Evolutionary conservation across 92 coral and sea anemone genomes (phyloP), one percentile per base, ranked within the genome.

Genomic region (Pocillopora meandrina): DNA sequence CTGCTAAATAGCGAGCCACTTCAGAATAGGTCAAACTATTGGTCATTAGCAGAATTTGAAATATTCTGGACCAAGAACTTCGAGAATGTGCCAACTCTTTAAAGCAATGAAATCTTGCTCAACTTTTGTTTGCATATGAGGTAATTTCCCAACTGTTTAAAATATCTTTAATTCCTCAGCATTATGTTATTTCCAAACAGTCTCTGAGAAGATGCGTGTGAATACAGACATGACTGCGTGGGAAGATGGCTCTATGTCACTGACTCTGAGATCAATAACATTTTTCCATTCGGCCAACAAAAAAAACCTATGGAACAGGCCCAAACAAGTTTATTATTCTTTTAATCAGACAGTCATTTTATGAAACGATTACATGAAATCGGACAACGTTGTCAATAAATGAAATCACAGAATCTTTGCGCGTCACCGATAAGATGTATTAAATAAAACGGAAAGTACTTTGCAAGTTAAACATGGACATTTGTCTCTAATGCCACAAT

Each of bases 121-220:
- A 73, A 72, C 64, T 72, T 65, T 7, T 83, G 69, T 71, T 82
- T 82, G 76, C n/a, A 58, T 80, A 68, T 55, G 86, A 20, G 79
- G 86, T 82, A 61, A 71, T 61, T 52, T 72, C 63, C 49, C 21
- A 36, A 55, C 86, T 72, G 63, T 67, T 68, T 80, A 64, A 47
- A 80, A 68, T 68, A 61, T 73, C 76, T 61, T 10, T 52, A 74
- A 83, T 73, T 83, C 86, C 79, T 72, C 9, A 9, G 11, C 64
- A 19, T 72, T 20, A 71, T 20, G 33, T 19, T 58, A 21, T 73
- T 70, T 23, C 18, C 61, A 56, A 33, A 26, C 68, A 23, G n/a
- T 58, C 52, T 72, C 20, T 58, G 35, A 13, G 35, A 11, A 6
- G 16, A 10, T 57, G 34, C 13, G 63, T 52, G 23, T 49, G 84